A percentile compares a stretch with the other conserved stretches of the same genome.
Evolutionary conservation across 2,113 vertebrate genomes (phyloP).

Genomic region (Willisornis vidua): DNA sequence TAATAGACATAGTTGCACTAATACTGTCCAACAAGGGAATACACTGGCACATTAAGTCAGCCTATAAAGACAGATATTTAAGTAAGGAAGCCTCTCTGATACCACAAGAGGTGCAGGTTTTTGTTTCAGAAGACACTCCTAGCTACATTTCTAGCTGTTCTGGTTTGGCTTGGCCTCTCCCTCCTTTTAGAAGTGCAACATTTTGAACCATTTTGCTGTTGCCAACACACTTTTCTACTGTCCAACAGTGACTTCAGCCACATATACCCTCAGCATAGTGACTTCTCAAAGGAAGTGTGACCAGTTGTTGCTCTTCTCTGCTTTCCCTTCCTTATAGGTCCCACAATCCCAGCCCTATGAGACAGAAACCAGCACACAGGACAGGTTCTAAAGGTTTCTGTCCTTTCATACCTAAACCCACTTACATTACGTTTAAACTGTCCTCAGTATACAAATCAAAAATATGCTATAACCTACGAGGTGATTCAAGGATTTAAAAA

Average conservation of each 20-base stretch:
- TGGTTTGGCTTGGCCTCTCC: fast-evolving
- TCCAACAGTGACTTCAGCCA: not conserved
- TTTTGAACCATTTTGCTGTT: not conserved
- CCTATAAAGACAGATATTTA: not conserved
- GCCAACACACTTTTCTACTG: not conserved
- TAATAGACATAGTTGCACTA: not conserved
- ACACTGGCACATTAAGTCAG: not conserved
- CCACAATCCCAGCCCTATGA: not conserved
- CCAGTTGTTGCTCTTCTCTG: not conserved
- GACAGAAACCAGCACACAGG: not conserved
- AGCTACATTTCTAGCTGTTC: not conserved
- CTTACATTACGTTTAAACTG: not conserved
- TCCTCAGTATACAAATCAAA: not conserved
- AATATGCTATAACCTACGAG: not conserved
- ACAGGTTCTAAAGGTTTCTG: not conserved
- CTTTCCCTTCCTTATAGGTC: not conserved
- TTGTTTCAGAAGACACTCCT: not conserved
- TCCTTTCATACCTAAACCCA: not conserved
- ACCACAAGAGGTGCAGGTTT: not conserved
- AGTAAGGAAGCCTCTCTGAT: not conserved
- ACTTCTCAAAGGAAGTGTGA: not conserved
- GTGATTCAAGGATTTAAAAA: not conserved
- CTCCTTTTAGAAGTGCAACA: not conserved
- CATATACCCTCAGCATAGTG: not conserved
- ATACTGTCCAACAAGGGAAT: not conserved